Evolutionary conservation across 2,797 vertebrate genomes (phyloP), one percentile per base, ranked within the genome.

Genomic region (Brachymystax lenok): DNA sequence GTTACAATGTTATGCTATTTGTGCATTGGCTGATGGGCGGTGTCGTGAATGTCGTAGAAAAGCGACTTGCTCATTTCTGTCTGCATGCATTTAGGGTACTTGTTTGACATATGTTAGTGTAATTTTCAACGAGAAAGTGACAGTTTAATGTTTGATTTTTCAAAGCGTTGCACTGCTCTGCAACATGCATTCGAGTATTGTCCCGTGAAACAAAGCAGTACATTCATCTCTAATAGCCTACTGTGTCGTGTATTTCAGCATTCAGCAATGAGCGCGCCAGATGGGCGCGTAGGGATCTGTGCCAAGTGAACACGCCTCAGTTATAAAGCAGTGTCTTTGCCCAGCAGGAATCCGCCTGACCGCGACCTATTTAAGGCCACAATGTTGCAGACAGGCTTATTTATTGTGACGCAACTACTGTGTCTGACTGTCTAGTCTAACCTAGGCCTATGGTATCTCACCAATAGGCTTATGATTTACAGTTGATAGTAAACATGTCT

Each of bases 341-440:
- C 14, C 50, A 24, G 40, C 46, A 28, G 40, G 21, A 52, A 28
- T 54, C 46, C 4, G 27, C 2, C 50, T 40, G 24, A 56, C 51
- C 71, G 54, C 71, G 71, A 56, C 71, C 51, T 56, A n/a, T 27
- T 73, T 73, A n/a, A 24, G 69, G n/a, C 35, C 69, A 24, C n/a
- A 46, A 46, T 46, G 35, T 46, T 40, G 69, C 69, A 40, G 16
- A n/a, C 35, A 17, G 67, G 17, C 19, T 5, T 33, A 8, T 50
- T 51, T 21, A 24, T 12, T 51, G 24, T 33, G 28, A 24, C 30
- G 61, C 63, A 66, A 72, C 21, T 63, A 10, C n/a, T 13, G 59
- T 10, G 59, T 27, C 28, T 16, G 64, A 30, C 7, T 67, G n/a
- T 59, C 40, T 12, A 40, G 19, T 56, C 35, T 40, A 40, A 6